These are phyloP conservation scores for Entomobrya multifasciata DNA, from an alignment of 2,888 invertebrate species.

Conservation along the genomic window DNA sequence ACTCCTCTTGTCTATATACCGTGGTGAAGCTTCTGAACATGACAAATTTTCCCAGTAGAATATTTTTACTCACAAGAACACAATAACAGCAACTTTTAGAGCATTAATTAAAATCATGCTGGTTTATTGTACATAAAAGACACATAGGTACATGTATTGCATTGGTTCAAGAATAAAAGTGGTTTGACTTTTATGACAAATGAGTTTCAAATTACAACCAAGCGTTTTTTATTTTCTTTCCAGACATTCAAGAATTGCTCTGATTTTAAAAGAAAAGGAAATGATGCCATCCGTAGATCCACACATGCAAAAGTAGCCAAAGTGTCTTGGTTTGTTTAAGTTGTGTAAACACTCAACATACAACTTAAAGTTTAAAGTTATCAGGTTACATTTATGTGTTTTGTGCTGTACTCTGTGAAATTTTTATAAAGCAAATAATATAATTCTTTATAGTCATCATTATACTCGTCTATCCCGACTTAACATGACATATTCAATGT, in stretches of 20 bases:
- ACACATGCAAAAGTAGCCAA: no score
- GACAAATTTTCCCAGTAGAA: not conserved
- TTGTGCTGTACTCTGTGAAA: no score
- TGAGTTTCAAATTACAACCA: constrained; percentile 34
- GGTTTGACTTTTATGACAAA: constrained; percentile 36
- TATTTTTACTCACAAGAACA: not conserved
- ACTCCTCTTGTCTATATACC: no score
- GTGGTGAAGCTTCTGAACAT: not conserved
- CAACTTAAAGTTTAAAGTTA: no score
- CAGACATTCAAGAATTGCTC: not conserved
- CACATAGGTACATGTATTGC: not conserved
- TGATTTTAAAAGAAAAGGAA: not conserved
- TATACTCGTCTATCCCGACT: not conserved
- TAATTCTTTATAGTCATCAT: not conserved
- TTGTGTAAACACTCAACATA: no score
- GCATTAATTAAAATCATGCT: constrained; percentile 12
- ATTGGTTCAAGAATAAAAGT: not conserved
- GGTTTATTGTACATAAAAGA: not conserved
- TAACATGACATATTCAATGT: not conserved
- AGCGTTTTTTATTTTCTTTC: constrained; percentile 6
- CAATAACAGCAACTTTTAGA: not conserved
- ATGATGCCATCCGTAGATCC: not conserved
- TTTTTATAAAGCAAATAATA: no score
- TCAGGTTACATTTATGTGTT: no score
- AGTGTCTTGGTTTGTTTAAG: no score